A percentile compares a stretch with the other conserved stretches of the same genome.
phyloP scores from a whole-genome alignment of 2,113 vertebrate genomes.

The Pseudopodoces humilis region DNA sequence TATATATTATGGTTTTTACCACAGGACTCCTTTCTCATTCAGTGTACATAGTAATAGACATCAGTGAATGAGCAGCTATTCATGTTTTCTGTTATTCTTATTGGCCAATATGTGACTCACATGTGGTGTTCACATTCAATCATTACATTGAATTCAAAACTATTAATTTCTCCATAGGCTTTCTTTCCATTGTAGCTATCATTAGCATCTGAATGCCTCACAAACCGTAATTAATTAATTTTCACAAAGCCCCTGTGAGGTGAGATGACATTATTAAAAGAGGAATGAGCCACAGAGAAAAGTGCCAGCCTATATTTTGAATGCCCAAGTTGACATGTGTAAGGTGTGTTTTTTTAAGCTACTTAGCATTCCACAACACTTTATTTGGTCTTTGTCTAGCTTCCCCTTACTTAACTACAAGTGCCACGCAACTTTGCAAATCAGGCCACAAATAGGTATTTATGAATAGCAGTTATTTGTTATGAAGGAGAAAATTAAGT shows the following conservation, averaged over 20 bases:
- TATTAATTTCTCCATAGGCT: slow-evolving; percentile 69
- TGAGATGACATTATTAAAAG: slow-evolving; percentile 64
- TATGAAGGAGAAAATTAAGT: not conserved
- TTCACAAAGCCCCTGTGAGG: slow-evolving; percentile 63
- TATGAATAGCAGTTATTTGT: not conserved
- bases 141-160: slow-evolving; percentile 66
- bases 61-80: slow-evolving; percentile 60
- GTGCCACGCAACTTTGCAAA: not conserved
- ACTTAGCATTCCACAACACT: slow-evolving; percentile 43
- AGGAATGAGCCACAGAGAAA: slow-evolving; percentile 51
- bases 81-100: slow-evolving; percentile 48
- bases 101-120: slow-evolving; percentile 58
- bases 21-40: not conserved
- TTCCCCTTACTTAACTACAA: slow-evolving; percentile 33
- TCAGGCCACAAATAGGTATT: not conserved
- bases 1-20: not conserved
- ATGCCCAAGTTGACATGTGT: slow-evolving; percentile 51
- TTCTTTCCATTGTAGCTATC: slow-evolving; percentile 65
- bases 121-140: slow-evolving; percentile 58
- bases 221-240: slow-evolving; percentile 69
- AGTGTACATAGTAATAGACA: not conserved
- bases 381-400: slow-evolving; percentile 46
- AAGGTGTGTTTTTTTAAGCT: slow-evolving; percentile 63
- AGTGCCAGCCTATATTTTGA: slow-evolving; percentile 62
- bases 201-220: slow-evolving; percentile 65